Evolutionary conservation across 2,797 vertebrate genomes (phyloP).

Genomic region (Characodon lateralis): DNA sequence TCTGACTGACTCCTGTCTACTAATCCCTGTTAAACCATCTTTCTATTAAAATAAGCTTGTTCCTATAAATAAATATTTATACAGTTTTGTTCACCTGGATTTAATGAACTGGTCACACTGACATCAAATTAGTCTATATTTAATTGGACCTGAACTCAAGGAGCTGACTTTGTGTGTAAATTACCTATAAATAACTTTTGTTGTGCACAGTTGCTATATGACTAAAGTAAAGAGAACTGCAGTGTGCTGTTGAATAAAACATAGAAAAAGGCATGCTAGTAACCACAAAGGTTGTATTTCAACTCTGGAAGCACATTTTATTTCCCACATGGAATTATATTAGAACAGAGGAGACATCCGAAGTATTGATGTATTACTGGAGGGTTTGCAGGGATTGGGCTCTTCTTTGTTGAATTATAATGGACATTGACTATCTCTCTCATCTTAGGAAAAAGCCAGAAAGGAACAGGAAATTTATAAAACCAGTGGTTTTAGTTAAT

Average conservation of each 20-base stretch:
- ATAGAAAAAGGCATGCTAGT: neutral
- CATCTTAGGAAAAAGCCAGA: neutral
- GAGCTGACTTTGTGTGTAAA: neutral
- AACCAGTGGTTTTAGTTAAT: neutral
- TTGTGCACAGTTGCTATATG: neutral
- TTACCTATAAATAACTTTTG: neutral
- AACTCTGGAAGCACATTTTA: neutral
- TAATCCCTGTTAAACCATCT: too few species aligned
- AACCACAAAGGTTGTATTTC: neutral
- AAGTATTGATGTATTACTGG: neutral
- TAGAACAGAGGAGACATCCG: neutral
- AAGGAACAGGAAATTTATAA: neutral
- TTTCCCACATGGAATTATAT: neutral
- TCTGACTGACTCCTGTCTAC: too few species aligned
- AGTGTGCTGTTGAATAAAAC: neutral
- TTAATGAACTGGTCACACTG: neutral
- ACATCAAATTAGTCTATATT: neutral
- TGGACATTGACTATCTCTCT: neutral
- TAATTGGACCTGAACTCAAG: neutral
- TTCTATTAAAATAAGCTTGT: too few species aligned
- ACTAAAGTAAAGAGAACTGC: neutral
- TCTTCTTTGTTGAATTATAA: neutral
- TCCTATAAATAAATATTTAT: too few species aligned
- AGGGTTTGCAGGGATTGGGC: neutral
- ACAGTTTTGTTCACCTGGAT: too few species aligned